Conservation (phyloP, 2,888 invertebrate species). For the Acheta domesticus region DNA sequence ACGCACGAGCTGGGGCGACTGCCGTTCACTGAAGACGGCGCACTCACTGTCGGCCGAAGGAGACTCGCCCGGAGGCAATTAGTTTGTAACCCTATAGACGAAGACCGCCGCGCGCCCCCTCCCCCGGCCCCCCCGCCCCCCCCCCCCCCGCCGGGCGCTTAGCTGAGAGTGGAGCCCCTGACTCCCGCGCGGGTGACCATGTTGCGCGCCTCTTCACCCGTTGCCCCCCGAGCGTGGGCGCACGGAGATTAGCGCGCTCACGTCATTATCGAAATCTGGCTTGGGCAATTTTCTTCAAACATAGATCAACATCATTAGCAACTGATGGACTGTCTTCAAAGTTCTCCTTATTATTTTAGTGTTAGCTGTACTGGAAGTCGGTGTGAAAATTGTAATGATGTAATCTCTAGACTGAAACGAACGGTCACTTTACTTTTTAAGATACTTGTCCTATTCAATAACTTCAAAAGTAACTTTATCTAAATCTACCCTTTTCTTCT, state of each 20-base stretch:
- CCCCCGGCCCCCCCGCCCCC: neutral
- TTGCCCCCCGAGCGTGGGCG: too few species aligned
- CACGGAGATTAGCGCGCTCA: too few species aligned
- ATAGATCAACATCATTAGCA: too few species aligned
- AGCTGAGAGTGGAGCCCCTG: slow-evolving; percentile 19
- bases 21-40: neutral
- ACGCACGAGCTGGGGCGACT: neutral
- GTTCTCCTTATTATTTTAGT: too few species aligned
- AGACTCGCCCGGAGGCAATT: neutral
- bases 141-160: slow-evolving; percentile 22
- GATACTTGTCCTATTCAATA: neutral
- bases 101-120: neutral
- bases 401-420: too few species aligned
- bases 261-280: too few species aligned
- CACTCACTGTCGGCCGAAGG: neutral
- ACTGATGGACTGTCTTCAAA: too few species aligned
- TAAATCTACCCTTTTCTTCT: slow-evolving; percentile 18
- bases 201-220: too few species aligned
- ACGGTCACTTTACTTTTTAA: neutral
- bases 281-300: too few species aligned
- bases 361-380: too few species aligned
- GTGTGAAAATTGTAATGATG: too few species aligned
- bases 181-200: too few species aligned
- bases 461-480: neutral
- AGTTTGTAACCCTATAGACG: slow-evolving; percentile 1